Evolutionary conservation across 2,888 invertebrate genomes (phyloP), one percentile per base, ranked within the genome.

Genomic region (Macaria notata): DNA sequence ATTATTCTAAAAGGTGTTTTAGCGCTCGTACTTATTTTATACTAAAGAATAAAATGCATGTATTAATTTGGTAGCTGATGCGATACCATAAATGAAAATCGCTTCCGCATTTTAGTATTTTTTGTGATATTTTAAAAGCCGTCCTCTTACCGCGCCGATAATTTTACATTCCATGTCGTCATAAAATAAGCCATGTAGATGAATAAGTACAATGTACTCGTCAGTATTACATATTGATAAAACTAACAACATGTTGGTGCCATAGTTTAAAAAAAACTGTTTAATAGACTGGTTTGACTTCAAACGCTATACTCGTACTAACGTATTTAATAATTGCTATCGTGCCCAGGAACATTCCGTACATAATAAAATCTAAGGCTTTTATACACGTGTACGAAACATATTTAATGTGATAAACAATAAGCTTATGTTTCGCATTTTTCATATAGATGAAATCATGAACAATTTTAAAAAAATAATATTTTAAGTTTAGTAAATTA

Each of bases 171-270:
- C 49, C 51, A 63, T 63, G 1, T 58, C 62, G 64, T 52, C 47
- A 39, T 44, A 43, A 31, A 56, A 63, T 56, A 63, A 67, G 62
- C 64, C 64, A 69, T 51, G 41, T 8, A 30, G 29, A 4, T 57
- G 62, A 70, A 69, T 75, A 79, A 80, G 81, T 79, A 79, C 76
- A 83, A 83, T 63, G 81, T 62, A 73, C 73, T 67, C 66, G 69
- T 72, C 85, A 84, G 86, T 86, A 85, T 86, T 84, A 83, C 59
- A 64, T 72, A 65, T 66, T 64, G 61, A 70, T 67, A 62, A 55
- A 64, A 70, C 63, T 71, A 71, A 63, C 69, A 69, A 69, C 66
- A 71, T 68, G 19, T 19, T 66, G 70, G 84, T 84, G 84, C 84
- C 84, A 84, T 84, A 84, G 58, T 58, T 48, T 59, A 62, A 60